Percentiles rank a stretch among this genome's conserved stretches.
Evolutionary conservation across 1,140 invertebrate genomes (phyloP).

Genomic region (Ceratina calcarata): DNA sequence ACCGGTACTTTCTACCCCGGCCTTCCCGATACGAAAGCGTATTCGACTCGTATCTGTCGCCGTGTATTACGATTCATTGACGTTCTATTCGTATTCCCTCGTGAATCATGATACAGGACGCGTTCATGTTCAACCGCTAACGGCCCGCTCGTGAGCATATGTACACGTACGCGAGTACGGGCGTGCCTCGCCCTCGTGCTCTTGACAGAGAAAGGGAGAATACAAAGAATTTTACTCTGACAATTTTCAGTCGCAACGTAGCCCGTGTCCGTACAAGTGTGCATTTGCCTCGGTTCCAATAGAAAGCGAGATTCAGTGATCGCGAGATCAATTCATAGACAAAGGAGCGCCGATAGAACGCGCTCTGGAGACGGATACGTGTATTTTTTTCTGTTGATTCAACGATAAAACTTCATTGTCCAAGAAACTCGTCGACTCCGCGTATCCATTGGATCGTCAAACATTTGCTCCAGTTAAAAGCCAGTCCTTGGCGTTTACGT

Average conservation of each 20-base stretch:
- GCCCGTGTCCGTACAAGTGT: background rate
- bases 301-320: background rate
- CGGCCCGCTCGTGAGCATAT: constrained; percentile 44
- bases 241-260: constrained; percentile 3
- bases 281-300: background rate
- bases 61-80: constrained; percentile 62
- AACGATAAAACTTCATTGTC: constrained; percentile 14
- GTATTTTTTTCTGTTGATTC: background rate
- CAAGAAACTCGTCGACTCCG: background rate
- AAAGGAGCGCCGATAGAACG: too few species aligned
- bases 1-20: background rate
- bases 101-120: constrained; percentile 68
- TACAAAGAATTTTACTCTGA: constrained; percentile 5
- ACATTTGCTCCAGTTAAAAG: background rate
- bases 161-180: constrained; percentile 50
- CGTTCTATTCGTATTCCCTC: constrained; percentile 53
- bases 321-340: too few species aligned
- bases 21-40: constrained; percentile 25
- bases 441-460: background rate
- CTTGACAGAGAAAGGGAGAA: constrained; percentile 47
- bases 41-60: constrained; percentile 7
- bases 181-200: constrained; percentile 55
- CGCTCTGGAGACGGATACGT: background rate
- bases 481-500: background rate
- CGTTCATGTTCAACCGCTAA: constrained; percentile 64